Base-by-base conservation (phyloP, 2,888 invertebrate genomes). In the Anodontia alba region DNA sequence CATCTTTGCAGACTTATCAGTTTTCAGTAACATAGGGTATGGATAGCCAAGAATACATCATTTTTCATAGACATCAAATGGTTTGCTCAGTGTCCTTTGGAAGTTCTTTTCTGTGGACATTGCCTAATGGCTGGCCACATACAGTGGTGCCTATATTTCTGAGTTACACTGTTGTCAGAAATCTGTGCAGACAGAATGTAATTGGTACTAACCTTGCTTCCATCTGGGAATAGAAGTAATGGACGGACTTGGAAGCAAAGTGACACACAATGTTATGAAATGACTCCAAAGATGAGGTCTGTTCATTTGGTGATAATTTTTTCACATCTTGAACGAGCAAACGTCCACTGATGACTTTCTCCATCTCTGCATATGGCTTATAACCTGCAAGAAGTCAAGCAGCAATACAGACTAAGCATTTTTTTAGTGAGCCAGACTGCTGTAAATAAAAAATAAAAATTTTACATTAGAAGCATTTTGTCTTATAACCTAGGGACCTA, bases 261-360 rank as follows among this genome's bases (percentile, higher is more conserved):
- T 69, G 54, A 42, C 80, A 80, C 15, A 83, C 62, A 38, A 84
- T 80, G 36, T 81, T 81, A 51, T 86, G 86, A 43, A 73, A 80
- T 0, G 83, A 54, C 62, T 83, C 86, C 43, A 86, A 33, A 5
- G 70, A 38, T 17, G 79, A 86, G 23, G 86, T 86, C 74, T 86
- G 86, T 51, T 83, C 78, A 43, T 76, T 74, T 17, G 82, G 80
- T 2, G 83, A 86, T 15, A 86, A 49, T 66, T 81, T 81, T 51
- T 57, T 73, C 0, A 86, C 43, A 26, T 86, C 86, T 17, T 62
- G 68, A 1, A 81, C 20, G 17, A 86, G 67, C 17, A 26, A 26
- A 7, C 23, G 68, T 10, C 43, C 46, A 1, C 3, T 57, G 17
- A 71, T 36, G 17, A 79, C 36, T n/a, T 68, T 57, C 49, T 62